Base-by-base conservation (phyloP, 2,113 vertebrate genomes). In the Sinocyclocheilus grahami region DNA sequence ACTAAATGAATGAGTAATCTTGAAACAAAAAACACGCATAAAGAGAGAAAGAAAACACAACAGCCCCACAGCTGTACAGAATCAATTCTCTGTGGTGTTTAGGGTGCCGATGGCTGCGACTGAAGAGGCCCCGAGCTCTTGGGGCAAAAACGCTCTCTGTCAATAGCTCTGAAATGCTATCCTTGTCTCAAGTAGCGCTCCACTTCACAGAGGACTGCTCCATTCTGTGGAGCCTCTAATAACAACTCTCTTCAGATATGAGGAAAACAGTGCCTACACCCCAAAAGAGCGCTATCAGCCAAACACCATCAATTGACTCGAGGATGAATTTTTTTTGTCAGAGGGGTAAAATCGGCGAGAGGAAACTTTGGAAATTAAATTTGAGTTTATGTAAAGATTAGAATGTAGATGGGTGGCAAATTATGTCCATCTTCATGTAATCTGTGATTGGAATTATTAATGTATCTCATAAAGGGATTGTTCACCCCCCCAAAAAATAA, bases 121-220 rank as follows among this genome's bases (percentile, higher is more conserved):
- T 91, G 93, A 94, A 94, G 92, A 92, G 89, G 88, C 91, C 90
- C 16, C 91, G 91, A 94, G 92, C 93, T 88, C 92, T 94, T 94
- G 91, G 93, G 94, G 91, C 93, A 93, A 88, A 93, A 94, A 91
- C 87, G 89, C 77, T 83, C 88, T 92, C 86, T 89, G 88, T 77
- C 87, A 90, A 90, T 89, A 92, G 94, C 91, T 92, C 88, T 95
- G 94, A 95, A 97, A 96, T 51, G 87, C 93, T 93, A 92, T 95
- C 89, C 94, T 96, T 93, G 94, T 95, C 93, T 97, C 93, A 94
- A 97, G 95, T 94, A 95, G 93, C 92, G 83, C 94, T 95, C 93
- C 92, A 94, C 89, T 89, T 92, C 93, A 94, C 89, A 88, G 89
- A 96, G 92, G 93, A 96, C 94, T 91, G 93, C 92, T 89, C 93